Conservation (phyloP, 2,113 vertebrate species). For the Tragelaphus scriptus region DNA sequence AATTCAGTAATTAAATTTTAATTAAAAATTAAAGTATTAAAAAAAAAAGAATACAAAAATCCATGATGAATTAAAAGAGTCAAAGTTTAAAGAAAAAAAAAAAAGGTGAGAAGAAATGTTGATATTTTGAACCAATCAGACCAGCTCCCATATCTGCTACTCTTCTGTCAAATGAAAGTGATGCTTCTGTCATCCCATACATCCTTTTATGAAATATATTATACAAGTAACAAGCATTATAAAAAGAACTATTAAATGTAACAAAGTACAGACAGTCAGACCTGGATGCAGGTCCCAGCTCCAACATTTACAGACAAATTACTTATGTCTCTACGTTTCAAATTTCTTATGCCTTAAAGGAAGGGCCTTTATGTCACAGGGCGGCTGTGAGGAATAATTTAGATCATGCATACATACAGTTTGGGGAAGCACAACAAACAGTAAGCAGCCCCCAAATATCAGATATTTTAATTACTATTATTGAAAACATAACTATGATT, state of each 20-base stretch:
- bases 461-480: not conserved
- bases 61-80: not conserved
- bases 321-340: not conserved
- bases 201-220: not conserved
- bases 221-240: not conserved
- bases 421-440: not conserved
- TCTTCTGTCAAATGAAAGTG: not conserved
- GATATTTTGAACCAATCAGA: not conserved
- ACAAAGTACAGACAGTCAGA: not conserved
- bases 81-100: not conserved
- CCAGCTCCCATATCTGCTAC: not conserved
- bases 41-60: not conserved
- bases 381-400: not conserved
- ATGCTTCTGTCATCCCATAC: not conserved
- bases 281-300: not conserved
- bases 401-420: not conserved
- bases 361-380: not conserved
- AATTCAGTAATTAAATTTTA: not conserved
- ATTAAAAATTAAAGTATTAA: no score
- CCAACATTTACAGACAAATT: not conserved
- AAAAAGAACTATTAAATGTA: not conserved
- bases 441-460: not conserved
- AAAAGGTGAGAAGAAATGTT: not conserved
- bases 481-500: not conserved
- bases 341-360: not conserved